Percentiles rank a stretch among this genome's conserved stretches.
phyloP scores from a whole-genome alignment of 2,113 vertebrate species.

The Macquaria australasica region DNA sequence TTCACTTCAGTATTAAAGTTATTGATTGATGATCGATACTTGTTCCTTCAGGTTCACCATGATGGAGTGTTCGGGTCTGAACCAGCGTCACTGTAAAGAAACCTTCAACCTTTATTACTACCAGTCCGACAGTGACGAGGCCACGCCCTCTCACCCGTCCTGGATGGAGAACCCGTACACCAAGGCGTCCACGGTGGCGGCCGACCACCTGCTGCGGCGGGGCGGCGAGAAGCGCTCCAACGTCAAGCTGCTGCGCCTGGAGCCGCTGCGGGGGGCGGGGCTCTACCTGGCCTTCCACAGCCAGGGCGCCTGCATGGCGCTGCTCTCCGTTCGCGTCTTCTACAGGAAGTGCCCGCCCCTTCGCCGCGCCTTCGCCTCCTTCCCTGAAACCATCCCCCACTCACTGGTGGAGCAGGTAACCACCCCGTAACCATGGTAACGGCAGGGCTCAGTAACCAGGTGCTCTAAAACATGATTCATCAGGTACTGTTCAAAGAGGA shows the following conservation, averaged over 20 bases:
- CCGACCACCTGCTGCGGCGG: conserved; percentile 84
- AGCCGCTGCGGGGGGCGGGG: conserved; percentile 80
- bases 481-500: too few relatives aligned
- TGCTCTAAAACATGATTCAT: too few relatives aligned
- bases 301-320: conserved; percentile 90
- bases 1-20: not conserved
- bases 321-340: conserved; percentile 87
- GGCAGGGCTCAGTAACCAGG: not conserved
- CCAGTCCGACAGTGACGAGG: conserved; percentile 78
- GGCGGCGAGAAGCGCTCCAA: conserved; percentile 81
- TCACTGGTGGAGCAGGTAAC: conserved; percentile 86
- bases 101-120: conserved; percentile 89
- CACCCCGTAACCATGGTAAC: not conserved
- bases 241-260: conserved; percentile 85
- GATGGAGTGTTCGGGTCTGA: conserved; percentile 87
- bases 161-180: conserved; percentile 91
- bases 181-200: conserved; percentile 87
- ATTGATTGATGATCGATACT: not conserved
- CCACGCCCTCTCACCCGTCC: conserved; percentile 79
- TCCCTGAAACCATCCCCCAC: conserved; percentile 87
- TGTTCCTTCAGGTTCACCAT: conserved; percentile 84
- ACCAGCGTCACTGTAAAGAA: conserved; percentile 86
- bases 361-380: conserved; percentile 83
- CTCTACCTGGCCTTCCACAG: conserved; percentile 91
- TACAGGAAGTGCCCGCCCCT: conserved; percentile 86